Conservation (phyloP, 2,797 vertebrate species). For the Lutjanus argentimaculatus region DNA sequence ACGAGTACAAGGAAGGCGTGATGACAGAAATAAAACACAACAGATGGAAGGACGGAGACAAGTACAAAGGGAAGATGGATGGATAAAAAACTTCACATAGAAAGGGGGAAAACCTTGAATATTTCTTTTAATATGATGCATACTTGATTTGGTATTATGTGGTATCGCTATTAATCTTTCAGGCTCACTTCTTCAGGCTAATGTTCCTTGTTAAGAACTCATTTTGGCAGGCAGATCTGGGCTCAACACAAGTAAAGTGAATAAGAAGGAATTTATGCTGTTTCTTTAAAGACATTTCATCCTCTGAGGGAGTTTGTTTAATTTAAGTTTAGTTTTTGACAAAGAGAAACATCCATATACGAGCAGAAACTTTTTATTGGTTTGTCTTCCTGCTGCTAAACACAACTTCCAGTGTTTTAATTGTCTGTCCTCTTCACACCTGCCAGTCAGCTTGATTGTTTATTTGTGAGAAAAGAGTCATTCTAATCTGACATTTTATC, state of each 20-base stretch:
- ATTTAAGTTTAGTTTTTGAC: not conserved
- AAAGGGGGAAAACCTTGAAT: constrained; percentile 5
- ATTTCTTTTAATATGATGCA: constrained; percentile 5
- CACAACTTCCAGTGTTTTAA: not conserved
- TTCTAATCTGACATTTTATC: not conserved
- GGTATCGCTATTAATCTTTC: constrained; percentile 13
- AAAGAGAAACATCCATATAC: not conserved
- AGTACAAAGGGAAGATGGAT: constrained; percentile 53
- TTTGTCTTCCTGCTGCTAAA: not conserved
- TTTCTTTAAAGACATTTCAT: not conserved
- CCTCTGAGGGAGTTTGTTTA: not conserved
- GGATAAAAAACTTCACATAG: not conserved
- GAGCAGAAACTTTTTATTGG: not conserved
- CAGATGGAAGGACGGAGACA: constrained; percentile 28
- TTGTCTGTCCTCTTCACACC: not conserved
- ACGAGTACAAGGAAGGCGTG: constrained; percentile 33
- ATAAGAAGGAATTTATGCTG: not conserved
- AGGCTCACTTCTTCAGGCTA: constrained; percentile 24
- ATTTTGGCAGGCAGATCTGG: constrained; percentile 10
- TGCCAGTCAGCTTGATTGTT: not conserved
- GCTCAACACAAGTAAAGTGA: not conserved
- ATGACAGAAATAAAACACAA: constrained; percentile 19
- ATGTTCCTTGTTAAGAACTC: constrained; percentile 21
- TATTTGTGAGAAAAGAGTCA: not conserved
- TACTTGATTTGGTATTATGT: constrained; percentile 7